Base-by-base conservation (phyloP, 2,888 invertebrate genomes). In the Clistopyga incitator region DNA sequence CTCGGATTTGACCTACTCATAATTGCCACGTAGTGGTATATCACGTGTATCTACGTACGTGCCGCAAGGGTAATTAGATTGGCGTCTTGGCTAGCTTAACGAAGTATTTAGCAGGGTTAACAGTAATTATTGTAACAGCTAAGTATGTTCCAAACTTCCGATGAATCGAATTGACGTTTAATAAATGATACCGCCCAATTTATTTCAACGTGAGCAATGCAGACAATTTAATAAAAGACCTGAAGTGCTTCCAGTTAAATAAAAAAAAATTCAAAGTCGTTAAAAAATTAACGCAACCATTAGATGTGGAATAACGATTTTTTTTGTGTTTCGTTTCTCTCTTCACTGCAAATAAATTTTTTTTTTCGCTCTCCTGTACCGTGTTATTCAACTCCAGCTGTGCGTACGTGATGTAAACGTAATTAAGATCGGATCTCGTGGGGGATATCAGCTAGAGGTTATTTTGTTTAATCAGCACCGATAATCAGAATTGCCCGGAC, bases 21-120 rank as follows among this genome's bases (percentile, higher is more conserved):
- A 59, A 78, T 71, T 70, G 71, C 59, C 61, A 64, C 61, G 74
- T 50, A 61, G 56, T 20, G 23, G 59, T 77, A 45, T 76, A 67
- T 54, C 76, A 65, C 67, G 54, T 61, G 42, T 38, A 45, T 42
- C 67, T 23, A 25, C 10, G 68, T 68, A 78, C 70, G 64, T 78
- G 71, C 71, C 68, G 42, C 34, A 61, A 74, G 20, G 4, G 20
- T 74, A 59, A 74, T 74, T 61, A 61, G 45, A 61, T 74, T 74
- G 29, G 15, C 29, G 29, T 25, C 47, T 47, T 29, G 29, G 29
- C 29, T 61, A 47, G 25, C 13, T n/a, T 18, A 25, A n/a, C 29
- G 34, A 29, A 34, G 6, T 25, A 25, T 67, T 67, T 45, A 47
- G 10, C 47, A 47, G 6, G 6, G 23, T 59, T 23, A 13, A 34